These are phyloP conservation scores for Amiota mariae DNA, from an alignment of 2,888 invertebrate genomes.

Conservation along the genomic window DNA sequence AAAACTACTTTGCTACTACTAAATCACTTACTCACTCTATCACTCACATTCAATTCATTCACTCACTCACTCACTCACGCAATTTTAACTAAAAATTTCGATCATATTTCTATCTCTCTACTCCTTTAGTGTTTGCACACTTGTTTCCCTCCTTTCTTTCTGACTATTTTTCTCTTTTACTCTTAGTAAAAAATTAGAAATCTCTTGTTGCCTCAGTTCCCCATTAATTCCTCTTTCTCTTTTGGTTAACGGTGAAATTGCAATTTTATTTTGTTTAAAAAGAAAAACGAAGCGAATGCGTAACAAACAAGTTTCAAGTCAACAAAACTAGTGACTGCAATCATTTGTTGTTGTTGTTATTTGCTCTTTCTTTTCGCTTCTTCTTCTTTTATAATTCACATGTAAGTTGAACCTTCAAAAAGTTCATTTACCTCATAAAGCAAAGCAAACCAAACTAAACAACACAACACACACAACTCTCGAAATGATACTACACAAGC, in stretches of 20 bases:
- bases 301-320: slow-evolving; percentile 64
- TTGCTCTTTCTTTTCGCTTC: background rate
- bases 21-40: no score
- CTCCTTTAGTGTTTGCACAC: no score
- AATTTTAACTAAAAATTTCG: no score
- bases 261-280: slow-evolving; percentile 45
- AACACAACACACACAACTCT: slow-evolving; percentile 25
- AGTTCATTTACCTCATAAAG: slow-evolving; percentile 70
- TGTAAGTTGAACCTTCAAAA: slow-evolving; percentile 73
- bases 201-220: slow-evolving; percentile 35
- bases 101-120: no score
- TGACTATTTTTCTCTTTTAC: no score
- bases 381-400: slow-evolving; percentile 39
- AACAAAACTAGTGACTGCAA: slow-evolving; percentile 38
- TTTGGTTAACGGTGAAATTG: slow-evolving; percentile 65
- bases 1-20: no score
- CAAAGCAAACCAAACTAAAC: background rate
- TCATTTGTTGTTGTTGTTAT: background rate
- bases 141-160: no score
- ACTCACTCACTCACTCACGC: no score
- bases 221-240: background rate
- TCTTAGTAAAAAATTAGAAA: slow-evolving; percentile 5
- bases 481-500: slow-evolving; percentile 12
- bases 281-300: slow-evolving; percentile 44
- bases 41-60: background rate